Evolutionary conservation across 2,888 invertebrate genomes (phyloP), one percentile per base, ranked within the genome.

Genomic region (Philereme vetulata): DNA sequence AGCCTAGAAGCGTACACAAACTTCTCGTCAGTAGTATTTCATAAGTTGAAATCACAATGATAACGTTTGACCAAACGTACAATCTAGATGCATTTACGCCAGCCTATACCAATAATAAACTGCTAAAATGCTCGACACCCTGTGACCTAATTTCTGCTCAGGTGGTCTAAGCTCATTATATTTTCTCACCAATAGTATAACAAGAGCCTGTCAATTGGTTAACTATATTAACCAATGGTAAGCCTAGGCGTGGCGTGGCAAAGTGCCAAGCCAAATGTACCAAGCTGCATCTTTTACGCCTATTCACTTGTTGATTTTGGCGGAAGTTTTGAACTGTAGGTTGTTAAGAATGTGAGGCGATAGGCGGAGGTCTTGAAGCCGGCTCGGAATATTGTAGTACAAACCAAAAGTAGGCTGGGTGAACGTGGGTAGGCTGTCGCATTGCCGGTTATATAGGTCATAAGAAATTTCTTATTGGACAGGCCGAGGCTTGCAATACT

Each of bases 241-340:
- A 77, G 85, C 80, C 81, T 89, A 92, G 92, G 92, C 92, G 92
- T 87, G 90, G 92, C 91, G 66, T 91, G 92, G 92, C 92, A 88
- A 64, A 51, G 64, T 90, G 92, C 92, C 92, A 92, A 81, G 77
- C 69, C 72, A 72, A 76, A 76, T 68, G 73, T 74, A 71, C 75
- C 73, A 72, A 74, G 75, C 73, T 81, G 84, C 85, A 83, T 79
- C 83, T 83, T 86, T 81, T 81, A 82, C 80, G 83, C 84, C 81
- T 82, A 66, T 64, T 65, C 75, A 89, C 89, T 90, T 89, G 89
- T 90, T 89, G 89, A 84, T 82, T 62, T 74, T 77, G 58, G 67
- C 64, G 66, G 70, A 75, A 72, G 71, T 71, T 72, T 74, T 69
- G 63, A 71, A 67, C 68, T 65, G 65, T 64, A 59, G 55, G 55